Evolutionary conservation across 92 coral and sea anemone genomes (phyloP), one percentile per base, ranked within the genome.

Genomic region (Siderastrea siderea): DNA sequence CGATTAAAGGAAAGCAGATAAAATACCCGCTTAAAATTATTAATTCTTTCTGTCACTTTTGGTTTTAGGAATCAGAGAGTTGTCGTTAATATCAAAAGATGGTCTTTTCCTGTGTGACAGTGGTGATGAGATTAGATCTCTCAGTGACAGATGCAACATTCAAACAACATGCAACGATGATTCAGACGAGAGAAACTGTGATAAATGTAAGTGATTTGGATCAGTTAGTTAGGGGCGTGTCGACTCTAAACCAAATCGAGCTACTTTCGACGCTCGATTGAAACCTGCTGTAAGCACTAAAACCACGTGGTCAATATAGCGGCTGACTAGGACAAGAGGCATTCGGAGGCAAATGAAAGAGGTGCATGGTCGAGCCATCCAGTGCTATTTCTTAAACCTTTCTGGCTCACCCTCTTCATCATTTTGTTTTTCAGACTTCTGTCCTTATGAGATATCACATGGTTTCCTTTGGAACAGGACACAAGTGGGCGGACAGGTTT

Each of bases 91-190:
- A 54, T 81, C 86, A 45, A 69, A 70, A 10, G 46, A 81, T 47
- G 67, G 46, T 8, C 86, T 81, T 45, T 81, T 81, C 77, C 51
- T 81, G 66, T 81, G 86, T 43, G 86, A 68, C 54, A 81, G 86
- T 53, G 86, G 86, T 7, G 86, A 81, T 47, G 68, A 81, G 63
- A 81, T 81, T 14, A 69, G 55, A 70, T 16, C 86, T 17, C 44
- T 81, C 53, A 48, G 77, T 17, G 77, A 68, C 66, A 81, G 86
- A 69, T 81, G 86, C 52, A 81, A 81, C 46, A 55, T 45, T 53
- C 47, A 44, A 53, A 43, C 55, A 3, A 3, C 48, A 3, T 81
- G 86, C 68, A 58, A 9, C 13, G 86, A 81, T 17, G 43, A 2
- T 1, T 81, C 86, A 68, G 86, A 54, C 64, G 86, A 81, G 68